These are phyloP conservation scores for Drosophila tanythrix DNA, from an alignment of 2,888 invertebrate genomes.

Conservation along the genomic window DNA sequence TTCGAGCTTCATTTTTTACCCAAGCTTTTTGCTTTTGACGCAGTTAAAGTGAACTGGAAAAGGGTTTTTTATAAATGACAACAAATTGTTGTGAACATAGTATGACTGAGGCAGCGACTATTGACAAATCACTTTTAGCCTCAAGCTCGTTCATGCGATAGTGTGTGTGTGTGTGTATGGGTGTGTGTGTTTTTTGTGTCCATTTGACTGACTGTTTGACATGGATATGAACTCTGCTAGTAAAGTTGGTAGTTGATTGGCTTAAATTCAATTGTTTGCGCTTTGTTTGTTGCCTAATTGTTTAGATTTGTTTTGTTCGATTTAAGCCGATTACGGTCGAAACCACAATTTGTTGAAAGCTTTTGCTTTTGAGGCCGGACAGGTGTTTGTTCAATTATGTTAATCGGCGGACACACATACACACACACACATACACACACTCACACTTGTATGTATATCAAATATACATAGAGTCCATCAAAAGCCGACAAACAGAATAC, in stretches of 20 bases:
- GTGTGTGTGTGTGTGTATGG: not conserved
- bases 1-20: not conserved
- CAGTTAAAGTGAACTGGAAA: not conserved
- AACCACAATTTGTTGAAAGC: conserved; percentile 75
- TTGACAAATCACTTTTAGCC: conserved; percentile 6
- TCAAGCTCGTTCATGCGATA: not conserved
- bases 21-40: not conserved
- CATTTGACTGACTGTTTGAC: conserved; percentile 19
- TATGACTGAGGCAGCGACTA: not conserved
- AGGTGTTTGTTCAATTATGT: conserved; percentile 68
- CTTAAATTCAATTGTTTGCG: conserved; percentile 46
- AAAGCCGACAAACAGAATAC: conserved; percentile 7
- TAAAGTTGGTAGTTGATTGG: conserved; percentile 34
- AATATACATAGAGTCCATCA: conserved; percentile 1
- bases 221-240: conserved; percentile 14
- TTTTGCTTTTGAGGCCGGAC: conserved; percentile 41
- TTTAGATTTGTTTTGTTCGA: conserved; percentile 64
- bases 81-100: conserved; percentile 5
- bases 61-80: not conserved
- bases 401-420: conserved; percentile 48
- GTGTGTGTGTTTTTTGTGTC: not conserved
- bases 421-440: not conserved
- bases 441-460: conserved; percentile 2
- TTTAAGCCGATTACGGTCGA: conserved; percentile 72
- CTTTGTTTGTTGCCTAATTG: conserved; percentile 60